A percentile compares a stretch with the other conserved stretches of the same genome.
These are phyloP conservation scores for Sebastiscus albofasciatus DNA, from an alignment of 2,797 vertebrate genomes.

Conservation along the genomic window DNA sequence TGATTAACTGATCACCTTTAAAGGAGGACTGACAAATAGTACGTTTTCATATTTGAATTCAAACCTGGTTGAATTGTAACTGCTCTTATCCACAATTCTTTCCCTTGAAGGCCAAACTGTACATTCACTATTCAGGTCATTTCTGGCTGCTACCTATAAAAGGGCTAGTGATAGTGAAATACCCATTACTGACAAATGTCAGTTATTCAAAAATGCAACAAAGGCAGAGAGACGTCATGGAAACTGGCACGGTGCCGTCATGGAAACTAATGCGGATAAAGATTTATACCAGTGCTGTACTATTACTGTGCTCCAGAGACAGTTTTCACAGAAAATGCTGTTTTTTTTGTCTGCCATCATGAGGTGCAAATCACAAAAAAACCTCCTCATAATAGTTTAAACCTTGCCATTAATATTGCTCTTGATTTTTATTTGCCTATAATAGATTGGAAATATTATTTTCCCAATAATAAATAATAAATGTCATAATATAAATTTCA, in stretches of 20 bases:
- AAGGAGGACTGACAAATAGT: neutral
- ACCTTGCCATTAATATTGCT: neutral
- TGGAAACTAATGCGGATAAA: slow-evolving; percentile 39
- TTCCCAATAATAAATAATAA: neutral
- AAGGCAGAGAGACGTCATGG: slow-evolving; percentile 7
- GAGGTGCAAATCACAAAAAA: neutral
- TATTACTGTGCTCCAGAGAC: neutral
- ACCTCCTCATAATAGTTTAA: neutral
- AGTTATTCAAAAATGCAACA: slow-evolving; percentile 30
- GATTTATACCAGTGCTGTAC: neutral
- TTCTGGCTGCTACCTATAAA: neutral
- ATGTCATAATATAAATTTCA: slow-evolving; percentile 12
- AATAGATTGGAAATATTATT: neutral
- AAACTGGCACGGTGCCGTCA: slow-evolving; percentile 8
- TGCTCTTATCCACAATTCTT: neutral
- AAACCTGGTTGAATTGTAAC: neutral
- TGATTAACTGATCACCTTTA: neutral
- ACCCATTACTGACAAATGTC: neutral
- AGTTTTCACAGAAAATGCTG: neutral
- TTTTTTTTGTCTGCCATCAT: neutral
- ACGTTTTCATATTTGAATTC: neutral
- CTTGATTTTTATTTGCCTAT: neutral
- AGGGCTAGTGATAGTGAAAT: neutral
- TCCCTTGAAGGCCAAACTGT: neutral
- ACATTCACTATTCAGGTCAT: neutral